Evolutionary conservation across 2,888 invertebrate species (phyloP).

Genomic region (Neria commutata): DNA sequence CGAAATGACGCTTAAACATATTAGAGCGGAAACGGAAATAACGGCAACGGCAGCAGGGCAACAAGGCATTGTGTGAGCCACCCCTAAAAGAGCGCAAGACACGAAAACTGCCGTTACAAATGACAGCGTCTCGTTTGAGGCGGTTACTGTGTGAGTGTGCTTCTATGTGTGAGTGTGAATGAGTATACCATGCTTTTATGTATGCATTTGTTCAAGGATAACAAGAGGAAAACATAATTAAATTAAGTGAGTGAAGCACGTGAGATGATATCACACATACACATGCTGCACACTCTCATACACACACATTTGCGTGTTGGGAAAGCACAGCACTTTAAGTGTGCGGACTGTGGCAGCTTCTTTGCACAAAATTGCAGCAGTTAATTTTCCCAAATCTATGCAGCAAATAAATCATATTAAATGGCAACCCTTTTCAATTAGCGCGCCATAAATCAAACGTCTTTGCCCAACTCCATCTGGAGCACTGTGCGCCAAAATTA

Average conservation of each 20-base stretch:
- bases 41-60: not conserved
- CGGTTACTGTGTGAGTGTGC: no score
- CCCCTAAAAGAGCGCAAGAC: not conserved
- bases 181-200: not conserved
- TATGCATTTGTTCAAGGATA: not conserved
- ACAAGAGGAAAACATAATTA: conserved; percentile 36
- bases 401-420: not conserved
- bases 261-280: not conserved
- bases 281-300: conserved; percentile 42
- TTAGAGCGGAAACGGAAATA: not conserved
- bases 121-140: conserved; percentile 1
- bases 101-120: not conserved
- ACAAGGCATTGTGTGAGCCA: not conserved
- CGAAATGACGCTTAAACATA: conserved; percentile 21
- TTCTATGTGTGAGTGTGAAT: not conserved
- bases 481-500: conserved; percentile 38
- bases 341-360: not conserved
- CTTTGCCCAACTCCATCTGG: not conserved
- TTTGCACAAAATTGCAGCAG: conserved; percentile 18
- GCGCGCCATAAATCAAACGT: conserved; percentile 39
- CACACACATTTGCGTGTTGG: conserved; percentile 34
- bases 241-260: conserved; percentile 38
- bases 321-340: no score
- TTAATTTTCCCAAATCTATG: not conserved
- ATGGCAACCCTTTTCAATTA: conserved; percentile 50